Conservation (phyloP, 2,113 vertebrate species). For the Saccopteryx leptura region DNA sequence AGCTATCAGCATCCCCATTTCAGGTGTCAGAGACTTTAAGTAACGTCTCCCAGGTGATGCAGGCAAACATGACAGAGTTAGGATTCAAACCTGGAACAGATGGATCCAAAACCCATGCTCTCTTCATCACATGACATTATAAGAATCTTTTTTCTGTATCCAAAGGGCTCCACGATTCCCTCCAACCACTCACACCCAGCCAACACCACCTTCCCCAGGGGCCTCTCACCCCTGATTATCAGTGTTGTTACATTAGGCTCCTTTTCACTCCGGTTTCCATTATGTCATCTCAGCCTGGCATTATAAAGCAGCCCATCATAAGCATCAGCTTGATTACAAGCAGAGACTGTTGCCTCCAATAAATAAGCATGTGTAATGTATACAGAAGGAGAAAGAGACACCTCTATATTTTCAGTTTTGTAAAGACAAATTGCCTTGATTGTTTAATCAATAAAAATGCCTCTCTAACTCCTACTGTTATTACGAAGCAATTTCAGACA, state of each 20-base stretch:
- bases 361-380: conserved; percentile 81
- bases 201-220: background rate
- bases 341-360: conserved; percentile 76
- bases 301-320: conserved; percentile 68
- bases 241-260: conserved; percentile 61
- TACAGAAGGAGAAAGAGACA: conserved; percentile 83
- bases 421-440: conserved; percentile 89
- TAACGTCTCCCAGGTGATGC: conserved; percentile 25
- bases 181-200: background rate
- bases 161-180: background rate
- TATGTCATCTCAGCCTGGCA: conserved; percentile 49
- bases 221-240: conserved; percentile 36
- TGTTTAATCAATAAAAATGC: conserved; percentile 91
- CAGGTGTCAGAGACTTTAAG: conserved; percentile 41
- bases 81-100: conserved; percentile 3
- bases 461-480: conserved; percentile 87
- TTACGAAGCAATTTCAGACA: conserved; percentile 87
- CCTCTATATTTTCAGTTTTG: conserved; percentile 85
- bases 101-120: background rate
- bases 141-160: background rate
- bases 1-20: background rate
- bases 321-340: conserved; percentile 83
- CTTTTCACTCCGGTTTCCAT: conserved; percentile 58
- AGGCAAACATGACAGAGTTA: background rate
- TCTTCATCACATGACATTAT: background rate